Base-by-base conservation (phyloP, 1,140 invertebrate genomes). In the Adoxophyes honmai region DNA sequence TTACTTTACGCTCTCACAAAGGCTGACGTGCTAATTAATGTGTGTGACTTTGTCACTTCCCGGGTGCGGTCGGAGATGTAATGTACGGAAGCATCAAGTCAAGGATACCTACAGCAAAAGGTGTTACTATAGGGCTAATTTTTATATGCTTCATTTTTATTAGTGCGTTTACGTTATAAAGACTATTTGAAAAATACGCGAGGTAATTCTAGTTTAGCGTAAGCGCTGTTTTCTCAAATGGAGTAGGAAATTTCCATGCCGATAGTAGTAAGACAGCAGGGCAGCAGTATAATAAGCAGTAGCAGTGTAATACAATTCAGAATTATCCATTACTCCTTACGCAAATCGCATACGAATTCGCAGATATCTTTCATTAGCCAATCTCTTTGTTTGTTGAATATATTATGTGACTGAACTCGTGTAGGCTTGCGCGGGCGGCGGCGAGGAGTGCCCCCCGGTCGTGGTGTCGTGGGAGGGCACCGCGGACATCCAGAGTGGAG, bases 401-500 rank as follows among this genome's bases (percentile, higher is more conserved):
- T 13, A 4, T 13, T 37, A 37, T 37, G 2, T 9, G 9, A 37
- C 8, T n/a, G n/a, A 10, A 13, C 36, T 13, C 9, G 10, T 37
- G 13, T 42, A 91, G 72, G 90, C 91, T 66, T 92, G 91, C 67
- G 78, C 73, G 55, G 78, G 69, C 16, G 66, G 58, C 28, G 66
- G 18, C 18, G 87, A 83, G 58, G 84, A 88, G 59, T 92, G 91
- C 65, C 77, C 89, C 51, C 89, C 91, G 39, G 86, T 89, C 77
- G 84, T 90, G 55, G 80, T 91, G 36, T 91, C 90, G 55, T 93
- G 92, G 92, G 90, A 92, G 63, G 92, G 91, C 14, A 79, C 90
- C 36, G 90, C 90, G 9, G 92, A 92, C 73, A 92, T 93, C 36
- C 92, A 93, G 75, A 92, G 91, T 55, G 93, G 92, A 34, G 93